These are phyloP conservation scores for Thereva nobilitata DNA, from an alignment of 2,888 invertebrate species.

Conservation along the genomic window DNA sequence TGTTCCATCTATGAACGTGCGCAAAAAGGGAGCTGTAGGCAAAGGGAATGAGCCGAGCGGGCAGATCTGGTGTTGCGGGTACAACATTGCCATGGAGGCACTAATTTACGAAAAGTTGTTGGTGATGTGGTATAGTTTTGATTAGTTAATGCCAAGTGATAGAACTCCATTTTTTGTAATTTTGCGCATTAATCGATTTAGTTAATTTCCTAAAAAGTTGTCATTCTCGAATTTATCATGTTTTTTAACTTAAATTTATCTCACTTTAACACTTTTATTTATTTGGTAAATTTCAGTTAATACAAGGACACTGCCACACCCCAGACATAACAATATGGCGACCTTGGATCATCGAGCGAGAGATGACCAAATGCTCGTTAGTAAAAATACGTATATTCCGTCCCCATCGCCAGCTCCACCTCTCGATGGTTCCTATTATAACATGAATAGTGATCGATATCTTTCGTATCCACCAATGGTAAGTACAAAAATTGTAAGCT, in stretches of 20 bases:
- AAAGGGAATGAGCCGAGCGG: too few species aligned
- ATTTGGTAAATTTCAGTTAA: conserved; percentile 48
- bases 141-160: too few species aligned
- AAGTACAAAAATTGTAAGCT: conserved; percentile 43
- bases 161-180: too few species aligned
- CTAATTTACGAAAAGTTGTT: too few species aligned
- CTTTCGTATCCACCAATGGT: conserved; percentile 75
- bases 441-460: conserved; percentile 78
- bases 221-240: neutral
- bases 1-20: too few species aligned
- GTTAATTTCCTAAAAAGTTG: too few species aligned
- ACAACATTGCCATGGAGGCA: too few species aligned
- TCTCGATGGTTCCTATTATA: conserved; percentile 78
- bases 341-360: conserved; percentile 53
- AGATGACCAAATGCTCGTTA: conserved; percentile 59
- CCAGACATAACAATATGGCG: conserved; percentile 53
- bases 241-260: conserved; percentile 3
- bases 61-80: too few species aligned
- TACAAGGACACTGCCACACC: conserved; percentile 57
- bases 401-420: conserved; percentile 74
- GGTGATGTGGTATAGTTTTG: too few species aligned
- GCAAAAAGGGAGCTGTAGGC: too few species aligned
- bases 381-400: conserved; percentile 58
- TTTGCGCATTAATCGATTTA: too few species aligned
- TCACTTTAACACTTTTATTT: conserved; percentile 39